phyloP scores from a whole-genome alignment of 2,797 vertebrate genomes.

The Rhynchotus rufescens region DNA sequence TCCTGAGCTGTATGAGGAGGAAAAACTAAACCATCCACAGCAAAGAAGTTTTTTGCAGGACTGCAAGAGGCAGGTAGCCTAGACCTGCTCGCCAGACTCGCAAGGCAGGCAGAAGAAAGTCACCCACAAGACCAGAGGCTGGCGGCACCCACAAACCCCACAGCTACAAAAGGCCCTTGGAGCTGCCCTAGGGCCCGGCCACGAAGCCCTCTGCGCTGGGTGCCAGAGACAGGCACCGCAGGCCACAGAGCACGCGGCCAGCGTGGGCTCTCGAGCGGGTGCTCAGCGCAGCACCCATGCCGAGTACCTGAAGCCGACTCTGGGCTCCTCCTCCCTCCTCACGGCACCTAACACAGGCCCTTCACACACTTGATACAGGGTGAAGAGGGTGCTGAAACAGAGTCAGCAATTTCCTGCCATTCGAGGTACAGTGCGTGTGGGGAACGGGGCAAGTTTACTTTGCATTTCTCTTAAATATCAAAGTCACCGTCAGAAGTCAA shows the following conservation, averaged over 20 bases:
- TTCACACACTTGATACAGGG: not conserved
- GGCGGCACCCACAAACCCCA: not conserved
- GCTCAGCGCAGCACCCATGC: fast-evolving
- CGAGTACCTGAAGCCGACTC: not conserved
- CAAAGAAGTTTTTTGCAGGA: not conserved
- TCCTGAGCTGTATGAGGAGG: not conserved
- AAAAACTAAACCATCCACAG: not conserved
- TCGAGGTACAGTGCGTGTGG: not conserved
- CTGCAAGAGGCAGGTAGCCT: not conserved
- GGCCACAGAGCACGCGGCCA: not conserved
- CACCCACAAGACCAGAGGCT: not conserved
- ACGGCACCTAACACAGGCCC: not conserved
- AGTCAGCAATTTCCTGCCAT: not conserved
- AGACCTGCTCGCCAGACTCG: not conserved
- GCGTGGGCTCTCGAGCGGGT: not conserved
- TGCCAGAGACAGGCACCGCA: too few relatives aligned
- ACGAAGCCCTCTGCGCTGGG: not conserved
- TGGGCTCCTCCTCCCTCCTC: not conserved
- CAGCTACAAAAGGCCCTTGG: not conserved
- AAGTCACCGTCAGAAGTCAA: not conserved
- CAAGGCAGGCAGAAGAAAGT: fast-evolving
- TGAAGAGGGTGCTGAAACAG: not conserved
- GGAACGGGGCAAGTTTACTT: not conserved
- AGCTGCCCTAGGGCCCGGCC: not conserved
- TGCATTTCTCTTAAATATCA: not conserved